Percentiles rank a stretch among this genome's conserved stretches.
Evolutionary conservation across 2,797 vertebrate species (phyloP).

Genomic region (Megaceryle alcyon): DNA sequence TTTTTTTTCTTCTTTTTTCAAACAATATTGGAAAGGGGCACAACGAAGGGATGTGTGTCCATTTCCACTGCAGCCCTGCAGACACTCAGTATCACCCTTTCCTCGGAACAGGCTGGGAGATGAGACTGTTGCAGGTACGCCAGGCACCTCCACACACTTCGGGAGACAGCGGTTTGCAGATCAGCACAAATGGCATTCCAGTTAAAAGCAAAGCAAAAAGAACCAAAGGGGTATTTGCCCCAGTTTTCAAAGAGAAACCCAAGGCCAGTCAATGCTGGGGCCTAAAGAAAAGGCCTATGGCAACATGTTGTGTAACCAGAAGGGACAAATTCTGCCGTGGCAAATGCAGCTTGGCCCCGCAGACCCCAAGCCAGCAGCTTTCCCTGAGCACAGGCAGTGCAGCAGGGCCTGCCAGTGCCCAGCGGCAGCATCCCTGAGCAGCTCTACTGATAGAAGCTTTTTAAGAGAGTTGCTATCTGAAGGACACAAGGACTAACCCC

Average conservation of each 20-base stretch:
- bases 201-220: neutral
- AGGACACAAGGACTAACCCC: neutral
- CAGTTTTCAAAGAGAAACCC: neutral
- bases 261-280: neutral
- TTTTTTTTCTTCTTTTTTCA: neutral
- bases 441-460: neutral
- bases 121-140: fast-evolving
- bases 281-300: neutral
- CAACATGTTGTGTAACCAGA: neutral
- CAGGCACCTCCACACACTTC: neutral
- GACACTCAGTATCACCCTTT: neutral
- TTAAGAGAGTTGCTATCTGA: neutral
- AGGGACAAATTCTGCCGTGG: neutral
- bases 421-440: conserved; percentile 36
- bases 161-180: neutral
- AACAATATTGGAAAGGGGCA: neutral
- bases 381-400: neutral
- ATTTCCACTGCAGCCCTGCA: neutral
- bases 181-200: neutral
- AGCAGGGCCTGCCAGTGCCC: neutral
- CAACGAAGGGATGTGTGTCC: neutral
- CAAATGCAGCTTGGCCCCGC: neutral
- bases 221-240: neutral
- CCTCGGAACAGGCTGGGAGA: neutral
- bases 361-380: neutral